phyloP scores from a whole-genome alignment of 2,797 vertebrate genomes.

The Tarsius wallacei region DNA sequence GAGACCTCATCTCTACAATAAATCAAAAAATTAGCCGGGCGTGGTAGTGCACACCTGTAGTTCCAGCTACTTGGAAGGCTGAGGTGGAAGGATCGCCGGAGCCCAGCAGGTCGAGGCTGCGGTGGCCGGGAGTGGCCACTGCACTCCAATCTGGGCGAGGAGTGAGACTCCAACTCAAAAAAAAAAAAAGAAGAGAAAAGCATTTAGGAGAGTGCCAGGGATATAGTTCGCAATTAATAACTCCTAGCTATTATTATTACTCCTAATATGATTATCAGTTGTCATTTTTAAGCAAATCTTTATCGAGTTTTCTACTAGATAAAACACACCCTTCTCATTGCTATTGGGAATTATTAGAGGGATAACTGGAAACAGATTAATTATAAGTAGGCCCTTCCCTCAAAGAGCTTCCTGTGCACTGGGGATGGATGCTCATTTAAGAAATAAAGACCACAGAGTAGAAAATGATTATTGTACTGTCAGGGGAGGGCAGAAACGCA shows the following conservation, averaged over 20 bases:
- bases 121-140: no score
- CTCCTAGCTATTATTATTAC: neutral
- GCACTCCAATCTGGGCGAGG: no score
- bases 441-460: slow-evolving; percentile 15
- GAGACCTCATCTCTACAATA: no score
- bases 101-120: no score
- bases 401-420: neutral
- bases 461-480: neutral
- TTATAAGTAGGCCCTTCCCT: neutral
- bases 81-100: no score
- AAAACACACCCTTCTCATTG: neutral
- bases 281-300: neutral
- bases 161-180: no score
- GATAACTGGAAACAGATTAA: neutral
- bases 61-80: no score
- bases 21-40: no score
- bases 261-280: neutral
- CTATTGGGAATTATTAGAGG: neutral
- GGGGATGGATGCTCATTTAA: neutral
- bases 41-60: no score
- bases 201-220: neutral
- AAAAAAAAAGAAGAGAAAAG: no score
- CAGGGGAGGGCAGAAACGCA: neutral
- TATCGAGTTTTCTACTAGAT: neutral
- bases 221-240: neutral